Percentiles rank a stretch among this genome's conserved stretches.
phyloP scores from a whole-genome alignment of 2,888 invertebrate genomes.

The Stegana nigrithorax region DNA sequence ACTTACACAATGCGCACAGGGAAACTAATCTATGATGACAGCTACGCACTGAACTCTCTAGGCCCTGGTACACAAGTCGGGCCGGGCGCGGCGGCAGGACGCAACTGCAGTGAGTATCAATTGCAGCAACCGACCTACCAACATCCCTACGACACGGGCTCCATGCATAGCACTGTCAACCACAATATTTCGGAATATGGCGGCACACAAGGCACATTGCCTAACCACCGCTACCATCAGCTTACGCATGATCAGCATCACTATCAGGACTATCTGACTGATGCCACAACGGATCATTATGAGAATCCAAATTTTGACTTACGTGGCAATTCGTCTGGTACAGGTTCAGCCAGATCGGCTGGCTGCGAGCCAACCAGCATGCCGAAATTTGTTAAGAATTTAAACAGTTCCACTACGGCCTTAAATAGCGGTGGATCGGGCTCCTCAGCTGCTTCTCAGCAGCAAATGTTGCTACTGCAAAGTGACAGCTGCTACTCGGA shows the following conservation, averaged over 20 bases:
- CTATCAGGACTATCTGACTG: conserved; percentile 60
- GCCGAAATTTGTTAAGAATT: conserved; percentile 43
- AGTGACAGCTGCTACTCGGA: conserved; percentile 68
- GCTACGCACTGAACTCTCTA: conserved; percentile 72
- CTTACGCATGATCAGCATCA: conserved; percentile 21
- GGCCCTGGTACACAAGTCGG: conserved; percentile 28
- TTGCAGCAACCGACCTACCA: conserved; percentile 63
- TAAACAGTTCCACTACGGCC: conserved; percentile 41
- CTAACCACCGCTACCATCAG: conserved; percentile 36
- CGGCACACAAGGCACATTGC: conserved; percentile 19
- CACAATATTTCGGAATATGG: conserved; percentile 42
- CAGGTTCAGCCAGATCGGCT: conserved; percentile 19
- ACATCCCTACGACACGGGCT: conserved; percentile 66
- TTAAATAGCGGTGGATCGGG: conserved; percentile 43
- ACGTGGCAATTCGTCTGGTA: conserved; percentile 30
- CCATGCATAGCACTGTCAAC: conserved; percentile 51
- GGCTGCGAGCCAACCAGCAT: conserved; percentile 10
- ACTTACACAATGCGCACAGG: conserved; percentile 84
- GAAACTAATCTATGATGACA: conserved; percentile 81
- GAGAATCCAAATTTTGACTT: conserved; percentile 69
- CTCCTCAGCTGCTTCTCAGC: conserved; percentile 51
- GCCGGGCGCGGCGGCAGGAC: conserved; percentile 10
- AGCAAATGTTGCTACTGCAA: conserved; percentile 56
- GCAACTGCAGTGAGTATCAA: conserved; percentile 50
- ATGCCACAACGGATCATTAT: conserved; percentile 66